Percentiles rank a stretch among this genome's conserved stretches.
Conservation (phyloP, 2,113 vertebrate genomes). For the Pelodiscus sinensis region DNA sequence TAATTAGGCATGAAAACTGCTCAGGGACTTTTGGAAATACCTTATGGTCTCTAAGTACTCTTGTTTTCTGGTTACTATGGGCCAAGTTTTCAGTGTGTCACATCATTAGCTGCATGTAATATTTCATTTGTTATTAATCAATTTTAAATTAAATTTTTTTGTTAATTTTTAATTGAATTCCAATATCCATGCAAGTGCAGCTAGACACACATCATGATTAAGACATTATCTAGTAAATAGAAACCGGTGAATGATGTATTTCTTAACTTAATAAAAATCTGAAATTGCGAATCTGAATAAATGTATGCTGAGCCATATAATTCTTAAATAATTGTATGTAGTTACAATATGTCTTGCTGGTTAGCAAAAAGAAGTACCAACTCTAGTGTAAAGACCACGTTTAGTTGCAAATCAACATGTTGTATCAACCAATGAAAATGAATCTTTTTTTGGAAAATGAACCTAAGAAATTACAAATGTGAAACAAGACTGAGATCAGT, state of each 20-base stretch:
- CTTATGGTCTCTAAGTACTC: background rate
- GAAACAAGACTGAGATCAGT: background rate
- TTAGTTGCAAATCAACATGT: background rate
- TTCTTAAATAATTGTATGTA: background rate
- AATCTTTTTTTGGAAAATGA: background rate
- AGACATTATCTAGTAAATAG: background rate
- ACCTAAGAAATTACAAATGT: background rate
- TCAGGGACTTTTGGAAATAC: background rate
- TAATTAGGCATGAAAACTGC: background rate
- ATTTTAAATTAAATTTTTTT: background rate
- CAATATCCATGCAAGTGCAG: background rate
- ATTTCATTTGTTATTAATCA: background rate
- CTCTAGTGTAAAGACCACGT: background rate
- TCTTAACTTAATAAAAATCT: background rate
- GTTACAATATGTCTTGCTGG: fast-evolving
- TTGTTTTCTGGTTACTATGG: background rate
- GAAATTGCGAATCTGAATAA: background rate
- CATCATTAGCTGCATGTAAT: background rate
- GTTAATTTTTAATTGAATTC: background rate
- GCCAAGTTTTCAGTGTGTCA: background rate
- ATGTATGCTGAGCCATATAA: background rate
- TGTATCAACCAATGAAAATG: background rate
- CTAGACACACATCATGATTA: background rate
- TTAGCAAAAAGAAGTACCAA: background rate
- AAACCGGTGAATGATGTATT: background rate